Conservation (phyloP, 2,113 vertebrate species). For the Dolichallabes microphthalmus region DNA sequence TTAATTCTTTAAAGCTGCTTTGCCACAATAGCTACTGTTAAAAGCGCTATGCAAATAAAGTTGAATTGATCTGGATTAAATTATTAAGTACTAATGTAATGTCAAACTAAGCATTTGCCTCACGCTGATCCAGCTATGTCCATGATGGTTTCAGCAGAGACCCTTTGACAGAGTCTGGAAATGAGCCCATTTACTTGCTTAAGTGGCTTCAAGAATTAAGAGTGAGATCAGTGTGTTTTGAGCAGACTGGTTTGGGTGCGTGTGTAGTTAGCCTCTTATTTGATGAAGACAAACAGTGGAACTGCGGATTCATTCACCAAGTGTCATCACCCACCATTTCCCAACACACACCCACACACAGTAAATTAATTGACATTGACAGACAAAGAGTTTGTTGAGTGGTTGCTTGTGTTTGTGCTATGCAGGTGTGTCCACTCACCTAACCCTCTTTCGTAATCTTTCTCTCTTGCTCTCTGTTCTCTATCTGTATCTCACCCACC, state of each 20-base stretch:
- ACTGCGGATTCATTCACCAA: slow-evolving; percentile 33
- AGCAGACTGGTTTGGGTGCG: not conserved
- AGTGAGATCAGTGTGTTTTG: slow-evolving; percentile 25
- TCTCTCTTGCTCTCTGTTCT: slow-evolving; percentile 34
- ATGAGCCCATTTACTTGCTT: not conserved
- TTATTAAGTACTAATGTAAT: not conserved
- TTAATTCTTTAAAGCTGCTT: no score
- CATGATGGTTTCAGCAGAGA: not conserved
- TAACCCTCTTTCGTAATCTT: slow-evolving; percentile 38
- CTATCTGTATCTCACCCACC: slow-evolving; percentile 16
- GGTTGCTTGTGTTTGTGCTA: slow-evolving; percentile 48
- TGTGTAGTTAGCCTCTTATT: slow-evolving; percentile 44
- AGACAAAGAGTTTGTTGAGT: slow-evolving; percentile 43
- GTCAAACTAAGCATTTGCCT: not conserved
- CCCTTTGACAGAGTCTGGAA: slow-evolving; percentile 18
- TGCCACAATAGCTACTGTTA: no score
- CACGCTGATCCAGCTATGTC: not conserved
- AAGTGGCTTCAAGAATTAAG: slow-evolving; percentile 28
- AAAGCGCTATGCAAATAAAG: no score
- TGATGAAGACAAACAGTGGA: slow-evolving; percentile 43
- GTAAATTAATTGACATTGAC: slow-evolving; percentile 52
- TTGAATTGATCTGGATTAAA: no score
- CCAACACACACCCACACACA: slow-evolving; percentile 18
- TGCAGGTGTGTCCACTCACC: slow-evolving; percentile 46
- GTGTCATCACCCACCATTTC: slow-evolving; percentile 43